These are phyloP conservation scores for Parauchenoglanis punctatus DNA, from an alignment of 2,797 vertebrate species.

Conservation along the genomic window DNA sequence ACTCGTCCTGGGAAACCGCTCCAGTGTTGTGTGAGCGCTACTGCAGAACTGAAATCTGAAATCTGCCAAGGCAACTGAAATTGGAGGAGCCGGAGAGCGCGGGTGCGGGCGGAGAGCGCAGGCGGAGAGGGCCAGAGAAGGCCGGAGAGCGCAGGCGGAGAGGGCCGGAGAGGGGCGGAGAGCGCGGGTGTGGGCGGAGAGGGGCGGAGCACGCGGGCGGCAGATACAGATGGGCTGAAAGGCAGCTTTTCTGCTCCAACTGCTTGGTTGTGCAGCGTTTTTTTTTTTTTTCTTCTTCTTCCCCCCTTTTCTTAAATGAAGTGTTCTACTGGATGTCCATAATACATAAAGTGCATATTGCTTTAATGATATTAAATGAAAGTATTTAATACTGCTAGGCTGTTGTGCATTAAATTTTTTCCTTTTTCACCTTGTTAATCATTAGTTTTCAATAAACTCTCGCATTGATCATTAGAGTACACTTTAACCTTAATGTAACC, in stretches of 20 bases:
- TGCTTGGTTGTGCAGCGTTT: neutral
- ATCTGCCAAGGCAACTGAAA: slow-evolving; percentile 53
- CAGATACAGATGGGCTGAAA: slow-evolving; percentile 18
- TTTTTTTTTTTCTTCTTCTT: neutral
- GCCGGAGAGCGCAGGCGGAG: too few relatives aligned
- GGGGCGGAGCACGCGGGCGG: neutral
- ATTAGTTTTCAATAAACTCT: neutral
- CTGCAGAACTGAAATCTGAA: slow-evolving; percentile 36
- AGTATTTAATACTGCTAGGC: neutral
- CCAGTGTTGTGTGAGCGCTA: slow-evolving; percentile 41
- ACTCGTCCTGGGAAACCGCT: slow-evolving; percentile 50
- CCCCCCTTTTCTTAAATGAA: neutral
- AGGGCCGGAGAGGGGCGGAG: neutral
- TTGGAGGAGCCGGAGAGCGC: neutral
- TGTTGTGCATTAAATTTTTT: neutral
- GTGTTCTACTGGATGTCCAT: neutral
- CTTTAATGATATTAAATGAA: neutral
- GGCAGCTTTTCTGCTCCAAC: slow-evolving; percentile 2
- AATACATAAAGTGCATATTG: neutral
- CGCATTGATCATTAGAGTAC: neutral
- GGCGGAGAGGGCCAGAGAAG: too few relatives aligned
- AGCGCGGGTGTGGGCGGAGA: neutral
- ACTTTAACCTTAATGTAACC: neutral
- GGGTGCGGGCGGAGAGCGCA: neutral
- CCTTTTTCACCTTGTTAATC: neutral